Evolutionary conservation across 92 coral and sea anemone species (phyloP), one percentile per base, ranked within the genome.

Genomic region (Palythoa grandis): DNA sequence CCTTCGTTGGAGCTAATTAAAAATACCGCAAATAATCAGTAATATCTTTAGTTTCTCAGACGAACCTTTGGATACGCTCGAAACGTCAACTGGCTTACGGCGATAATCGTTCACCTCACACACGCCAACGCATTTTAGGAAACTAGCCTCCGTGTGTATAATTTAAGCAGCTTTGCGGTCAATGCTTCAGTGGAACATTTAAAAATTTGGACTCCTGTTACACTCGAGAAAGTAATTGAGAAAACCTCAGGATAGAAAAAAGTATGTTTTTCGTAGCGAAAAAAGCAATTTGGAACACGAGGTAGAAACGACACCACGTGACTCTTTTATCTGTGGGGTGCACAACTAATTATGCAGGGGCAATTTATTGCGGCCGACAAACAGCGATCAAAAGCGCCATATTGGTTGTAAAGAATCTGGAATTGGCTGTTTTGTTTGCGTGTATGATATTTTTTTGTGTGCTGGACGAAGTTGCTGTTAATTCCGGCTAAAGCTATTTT

Each of bases 351-450:
- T 92, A 89, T 84, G 78, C 92, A 94, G 95, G 98, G 95, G 92
- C 91, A 65, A 80, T 65, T 66, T 80, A 17, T 63, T 14, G 85
- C 43, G 74, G 57, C 80, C n/a, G 80, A 76, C 63, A 24, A 40
- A 37, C 39, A 80, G 85, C 85, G 85, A 90, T 82, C 92, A 94
- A 87, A 76, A 90, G 98, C 95, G 98, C 98, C 98, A 94, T 94
- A 92, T 94, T 94, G 95, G 92, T 92, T 94, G 90, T 87, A 82
- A 90, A 86, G 80, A 86, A 89, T 88, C 92, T 90, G 92, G 92
- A 87, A 82, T 80, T 66, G 74, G 17, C 85, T 80, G 85, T 80
- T 80, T 80, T 80, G 85, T 80, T 80, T 80, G 74, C 74, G 74
- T 80, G 74, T 47, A 80, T 63, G 60, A 48, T 80, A 80, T 66